These are phyloP conservation scores for Ptychoptera albimana DNA, from an alignment of 2,888 invertebrate species.

Conservation along the genomic window DNA sequence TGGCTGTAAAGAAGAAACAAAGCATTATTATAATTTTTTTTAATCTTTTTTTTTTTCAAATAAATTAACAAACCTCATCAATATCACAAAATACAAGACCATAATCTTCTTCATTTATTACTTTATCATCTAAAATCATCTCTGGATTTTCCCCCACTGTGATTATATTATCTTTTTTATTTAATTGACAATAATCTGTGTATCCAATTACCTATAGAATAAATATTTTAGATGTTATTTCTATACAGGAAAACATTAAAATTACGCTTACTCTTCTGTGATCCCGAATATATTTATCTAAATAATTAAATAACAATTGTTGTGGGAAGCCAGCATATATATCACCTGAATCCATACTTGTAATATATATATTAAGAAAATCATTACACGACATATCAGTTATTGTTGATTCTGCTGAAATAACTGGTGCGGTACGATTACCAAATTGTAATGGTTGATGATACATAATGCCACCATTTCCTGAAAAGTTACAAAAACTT, in stretches of 20 bases:
- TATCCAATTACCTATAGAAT: conserved; percentile 1
- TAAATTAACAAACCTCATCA: background rate
- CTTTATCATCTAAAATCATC: background rate
- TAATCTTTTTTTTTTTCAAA: too few relatives aligned
- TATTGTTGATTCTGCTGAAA: background rate
- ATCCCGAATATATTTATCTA: background rate
- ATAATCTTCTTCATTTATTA: background rate
- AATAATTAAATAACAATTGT: conserved; percentile 4
- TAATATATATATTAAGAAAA: conserved; percentile 7
- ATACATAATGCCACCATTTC: background rate
- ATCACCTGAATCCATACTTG: conserved; percentile 8
- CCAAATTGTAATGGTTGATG: conserved; percentile 7
- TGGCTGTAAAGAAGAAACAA: background rate
- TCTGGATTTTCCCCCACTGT: background rate
- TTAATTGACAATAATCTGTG: background rate
- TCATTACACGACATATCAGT: conserved; percentile 5
- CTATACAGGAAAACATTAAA: background rate
- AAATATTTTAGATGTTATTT: background rate
- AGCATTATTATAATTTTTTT: too few relatives aligned
- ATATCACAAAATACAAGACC: conserved; percentile 3
- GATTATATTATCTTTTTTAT: background rate
- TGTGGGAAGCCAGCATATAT: conserved; percentile 4
- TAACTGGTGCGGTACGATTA: background rate
- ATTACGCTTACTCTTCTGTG: background rate
- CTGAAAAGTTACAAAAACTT: background rate